Evolutionary conservation across 2,113 vertebrate species (phyloP), one percentile per base, ranked within the genome.

Genomic region (Peromyscus leucopus): DNA sequence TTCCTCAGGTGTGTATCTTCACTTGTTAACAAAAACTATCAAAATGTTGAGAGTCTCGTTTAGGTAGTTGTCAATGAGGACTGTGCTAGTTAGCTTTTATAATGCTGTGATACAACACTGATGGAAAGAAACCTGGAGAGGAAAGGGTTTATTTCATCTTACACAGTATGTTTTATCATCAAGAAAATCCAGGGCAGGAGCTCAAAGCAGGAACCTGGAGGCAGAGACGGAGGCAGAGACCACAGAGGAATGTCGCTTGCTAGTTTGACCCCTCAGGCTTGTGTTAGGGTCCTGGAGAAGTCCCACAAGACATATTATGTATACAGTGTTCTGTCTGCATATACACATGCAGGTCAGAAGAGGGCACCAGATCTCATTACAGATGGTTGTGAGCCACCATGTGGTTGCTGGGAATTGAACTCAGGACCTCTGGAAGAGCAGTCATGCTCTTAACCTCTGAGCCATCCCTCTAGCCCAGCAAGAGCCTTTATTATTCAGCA

Each of bases 1-100:
- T 2, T 71, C 48, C 83, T 91, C 72, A 69, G 10, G 13, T 79
- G 71, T 72, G 33, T 76, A 36, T 80, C 5, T 74, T 46, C 36
- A 84, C 22, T 39, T 86, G 36, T 39, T 94, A 86, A 94, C 93
- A 94, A 87, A n/a, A 5, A 89, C 55, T 74, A 87, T 79, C 19
- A 94, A 90, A 95, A 84, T 88, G 36, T 63, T 74, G 55, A 67
- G 61, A 74, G 15, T 71, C 72, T 89, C 74, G 21, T 72, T 65
- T 46, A 79, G 48, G 46, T 48, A 65, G 46, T 86, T 96, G 94
- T 75, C 84, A 95, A 90, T 72, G 69, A 92, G 10, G 39, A 21
- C 36, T 51, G 28, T 78, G 61, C 89, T 91, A 26, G 11, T 85
- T 84, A 90, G 48, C 16, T 79, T 19, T 55, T 79, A 33, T 55